phyloP scores from a whole-genome alignment of 1,140 invertebrate species.

The Nymphalis io region DNA sequence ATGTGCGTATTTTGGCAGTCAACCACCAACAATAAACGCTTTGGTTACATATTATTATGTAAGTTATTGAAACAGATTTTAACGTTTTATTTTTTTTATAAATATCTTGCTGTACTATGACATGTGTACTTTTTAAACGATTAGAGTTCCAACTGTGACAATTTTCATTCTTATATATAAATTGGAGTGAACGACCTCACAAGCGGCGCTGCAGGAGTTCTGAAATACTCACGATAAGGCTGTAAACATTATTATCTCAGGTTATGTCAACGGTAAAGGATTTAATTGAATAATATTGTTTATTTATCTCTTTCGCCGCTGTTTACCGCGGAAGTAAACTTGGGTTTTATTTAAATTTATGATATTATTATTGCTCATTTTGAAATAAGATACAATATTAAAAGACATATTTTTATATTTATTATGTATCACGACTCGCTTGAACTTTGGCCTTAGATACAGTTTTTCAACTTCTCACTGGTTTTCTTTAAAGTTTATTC shows the following conservation, averaged over 20 bases:
- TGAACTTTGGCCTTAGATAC: no score
- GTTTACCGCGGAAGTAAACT: no score
- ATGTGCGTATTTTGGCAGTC: slow-evolving; percentile 28
- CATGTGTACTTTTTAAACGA: neutral
- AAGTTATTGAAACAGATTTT: neutral
- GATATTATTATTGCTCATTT: no score
- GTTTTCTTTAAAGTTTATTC: no score
- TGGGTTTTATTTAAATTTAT: no score
- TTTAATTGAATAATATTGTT: neutral
- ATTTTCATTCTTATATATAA: slow-evolving; percentile 7
- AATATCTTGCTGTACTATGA: neutral
- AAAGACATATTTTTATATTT: no score
- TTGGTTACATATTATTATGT: neutral
- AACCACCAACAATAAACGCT: neutral
- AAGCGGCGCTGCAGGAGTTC: slow-evolving; percentile 2
- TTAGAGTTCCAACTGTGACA: slow-evolving; percentile 11
- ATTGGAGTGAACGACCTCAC: slow-evolving; percentile 4
- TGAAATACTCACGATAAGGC: neutral
- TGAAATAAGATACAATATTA: no score
- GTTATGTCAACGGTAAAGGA: neutral
- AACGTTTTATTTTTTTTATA: neutral
- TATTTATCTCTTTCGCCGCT: no score
- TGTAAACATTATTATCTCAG: slow-evolving; percentile 3
- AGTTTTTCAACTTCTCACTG: no score
- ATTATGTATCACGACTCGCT: no score